These are phyloP conservation scores for Habroteleia sp. DNA, from an alignment of 2,888 invertebrate species.

Conservation along the genomic window DNA sequence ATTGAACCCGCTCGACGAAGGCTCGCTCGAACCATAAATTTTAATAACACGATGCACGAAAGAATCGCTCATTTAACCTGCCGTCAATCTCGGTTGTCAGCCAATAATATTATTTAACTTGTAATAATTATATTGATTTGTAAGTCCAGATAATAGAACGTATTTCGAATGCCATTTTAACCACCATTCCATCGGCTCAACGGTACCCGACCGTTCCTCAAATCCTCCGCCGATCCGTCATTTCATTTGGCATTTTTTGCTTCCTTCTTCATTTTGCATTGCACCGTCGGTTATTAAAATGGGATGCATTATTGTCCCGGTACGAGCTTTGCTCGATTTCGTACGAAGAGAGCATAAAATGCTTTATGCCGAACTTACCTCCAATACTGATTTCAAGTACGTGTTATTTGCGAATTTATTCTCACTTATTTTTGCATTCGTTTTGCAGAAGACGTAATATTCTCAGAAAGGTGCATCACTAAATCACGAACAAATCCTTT, in stretches of 20 bases:
- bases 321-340: conserved; percentile 3
- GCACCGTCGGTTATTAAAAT: conserved; percentile 4
- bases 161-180: conserved; percentile 33
- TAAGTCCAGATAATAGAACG: conserved; percentile 13
- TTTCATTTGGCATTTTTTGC: not conserved
- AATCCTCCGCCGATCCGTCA: too few relatives aligned
- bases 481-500: conserved; percentile 57
- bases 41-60: conserved; percentile 24
- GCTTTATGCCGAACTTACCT: conserved; percentile 11
- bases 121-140: conserved; percentile 31
- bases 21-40: conserved; percentile 7
- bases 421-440: conserved; percentile 48
- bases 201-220: too few relatives aligned
- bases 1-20: conserved; percentile 24
- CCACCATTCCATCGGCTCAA: conserved; percentile 17
- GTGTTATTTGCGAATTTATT: conserved; percentile 51
- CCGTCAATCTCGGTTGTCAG: conserved; percentile 45
- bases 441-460: conserved; percentile 50
- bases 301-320: not conserved
- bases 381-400: conserved; percentile 40
- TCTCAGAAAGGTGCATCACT: conserved; percentile 53
- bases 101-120: conserved; percentile 10
- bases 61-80: conserved; percentile 12
- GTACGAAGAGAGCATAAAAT: conserved; percentile 15
- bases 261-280: not conserved